A percentile compares a stretch with the other conserved stretches of the same genome.
These are phyloP conservation scores for Micronycteris hirsuta DNA, from an alignment of 2,113 vertebrate genomes.

Conservation along the genomic window DNA sequence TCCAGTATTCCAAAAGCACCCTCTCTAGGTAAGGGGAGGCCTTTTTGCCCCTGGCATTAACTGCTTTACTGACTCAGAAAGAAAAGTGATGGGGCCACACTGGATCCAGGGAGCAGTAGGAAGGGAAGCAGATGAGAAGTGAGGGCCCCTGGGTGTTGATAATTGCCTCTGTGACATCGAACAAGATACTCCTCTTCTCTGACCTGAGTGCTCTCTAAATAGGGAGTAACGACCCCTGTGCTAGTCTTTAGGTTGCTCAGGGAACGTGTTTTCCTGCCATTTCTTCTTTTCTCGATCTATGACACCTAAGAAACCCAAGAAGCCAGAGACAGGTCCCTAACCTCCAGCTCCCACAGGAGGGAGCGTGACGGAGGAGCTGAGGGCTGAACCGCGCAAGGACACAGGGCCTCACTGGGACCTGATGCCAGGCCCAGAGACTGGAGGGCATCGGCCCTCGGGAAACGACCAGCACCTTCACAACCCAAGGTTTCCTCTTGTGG, in stretches of 20 bases:
- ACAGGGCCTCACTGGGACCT: neutral
- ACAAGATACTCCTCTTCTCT: neutral
- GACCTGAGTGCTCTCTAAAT: neutral
- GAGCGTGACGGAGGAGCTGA: fast-evolving
- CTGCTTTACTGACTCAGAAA: neutral
- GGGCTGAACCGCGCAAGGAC: neutral
- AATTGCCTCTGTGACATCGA: neutral
- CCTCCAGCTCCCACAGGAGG: fast-evolving
- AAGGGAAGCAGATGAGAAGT: neutral
- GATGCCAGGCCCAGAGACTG: neutral
- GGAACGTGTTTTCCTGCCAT: neutral
- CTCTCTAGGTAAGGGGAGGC: neutral
- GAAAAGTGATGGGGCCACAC: neutral
- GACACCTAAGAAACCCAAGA: neutral
- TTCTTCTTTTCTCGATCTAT: neutral
- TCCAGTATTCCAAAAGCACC: neutral
- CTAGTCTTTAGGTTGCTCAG: neutral
- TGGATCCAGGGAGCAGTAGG: neutral
- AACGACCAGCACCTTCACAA: neutral
- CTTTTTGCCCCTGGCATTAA: neutral
- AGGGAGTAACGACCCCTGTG: neutral
- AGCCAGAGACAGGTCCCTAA: neutral
- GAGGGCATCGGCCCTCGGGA: fast-evolving
- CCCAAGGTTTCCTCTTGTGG: neutral
- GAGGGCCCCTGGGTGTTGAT: neutral